These are phyloP conservation scores for Aviceda subcristata DNA, from an alignment of 2,113 vertebrate genomes.

Conservation along the genomic window DNA sequence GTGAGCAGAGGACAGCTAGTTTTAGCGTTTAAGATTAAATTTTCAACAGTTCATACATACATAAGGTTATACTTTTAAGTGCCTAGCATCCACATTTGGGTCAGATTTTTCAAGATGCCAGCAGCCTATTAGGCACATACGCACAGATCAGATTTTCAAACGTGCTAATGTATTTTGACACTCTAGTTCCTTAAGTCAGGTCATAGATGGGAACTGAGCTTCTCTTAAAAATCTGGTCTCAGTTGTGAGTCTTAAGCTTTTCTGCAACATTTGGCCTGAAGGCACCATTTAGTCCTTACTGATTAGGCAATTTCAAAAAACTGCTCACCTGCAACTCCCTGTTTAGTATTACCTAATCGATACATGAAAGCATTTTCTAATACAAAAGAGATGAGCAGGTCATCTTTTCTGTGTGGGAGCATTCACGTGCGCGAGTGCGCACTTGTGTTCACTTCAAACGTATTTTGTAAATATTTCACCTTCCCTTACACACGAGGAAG, in stretches of 20 bases:
- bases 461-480: constrained; percentile 41
- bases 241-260: not conserved
- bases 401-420: fast-evolving
- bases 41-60: not conserved
- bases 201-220: not conserved
- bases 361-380: not conserved
- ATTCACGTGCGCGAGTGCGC: fast-evolving
- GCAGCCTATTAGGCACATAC: not conserved
- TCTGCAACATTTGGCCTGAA: not conserved
- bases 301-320: constrained; percentile 40
- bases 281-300: not conserved
- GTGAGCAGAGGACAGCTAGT: not conserved
- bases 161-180: not conserved
- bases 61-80: not conserved
- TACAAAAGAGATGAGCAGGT: not conserved
- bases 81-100: not conserved
- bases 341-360: not conserved
- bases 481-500: constrained; percentile 40
- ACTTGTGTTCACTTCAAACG: not conserved
- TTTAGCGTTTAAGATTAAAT: not conserved
- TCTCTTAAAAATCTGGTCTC: not conserved
- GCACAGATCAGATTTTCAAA: not conserved
- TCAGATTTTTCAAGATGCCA: constrained; percentile 25
- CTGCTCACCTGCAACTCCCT: constrained; percentile 25
- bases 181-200: not conserved